A percentile compares a stretch with the other conserved stretches of the same genome.
phyloP scores from a whole-genome alignment of 1,140 invertebrate genomes.

The Coelopa frigida region DNA sequence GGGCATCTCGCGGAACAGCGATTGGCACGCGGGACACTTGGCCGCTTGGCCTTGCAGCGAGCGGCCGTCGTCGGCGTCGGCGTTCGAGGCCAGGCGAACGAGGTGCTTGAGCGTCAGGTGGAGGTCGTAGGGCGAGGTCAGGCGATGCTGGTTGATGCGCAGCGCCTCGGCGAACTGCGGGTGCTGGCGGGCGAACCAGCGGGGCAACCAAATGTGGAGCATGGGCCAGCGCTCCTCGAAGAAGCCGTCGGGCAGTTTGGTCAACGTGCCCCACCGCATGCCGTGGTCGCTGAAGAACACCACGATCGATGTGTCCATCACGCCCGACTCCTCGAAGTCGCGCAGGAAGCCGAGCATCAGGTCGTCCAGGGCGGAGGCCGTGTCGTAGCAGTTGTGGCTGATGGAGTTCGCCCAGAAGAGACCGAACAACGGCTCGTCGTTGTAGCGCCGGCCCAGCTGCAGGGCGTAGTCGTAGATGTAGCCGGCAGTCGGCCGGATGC shows the following conservation, averaged over 20 bases:
- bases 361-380: slow-evolving; percentile 56
- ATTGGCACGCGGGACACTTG: slow-evolving; percentile 54
- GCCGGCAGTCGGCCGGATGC: slow-evolving; percentile 48
- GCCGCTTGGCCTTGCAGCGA: slow-evolving; percentile 6
- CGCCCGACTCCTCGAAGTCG: slow-evolving; percentile 48
- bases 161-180: slow-evolving; percentile 58
- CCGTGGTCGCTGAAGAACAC: slow-evolving; percentile 89
- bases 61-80: not conserved
- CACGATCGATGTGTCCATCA: slow-evolving; percentile 58
- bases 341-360: slow-evolving; percentile 51
- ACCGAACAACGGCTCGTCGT: slow-evolving; percentile 53
- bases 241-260: slow-evolving; percentile 57
- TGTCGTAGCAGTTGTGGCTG: slow-evolving; percentile 65
- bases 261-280: slow-evolving; percentile 69
- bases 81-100: slow-evolving; percentile 24
- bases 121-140: slow-evolving; percentile 74
- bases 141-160: slow-evolving; percentile 56
- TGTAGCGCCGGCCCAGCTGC: slow-evolving; percentile 46
- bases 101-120: slow-evolving; percentile 53
- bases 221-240: slow-evolving; percentile 84
- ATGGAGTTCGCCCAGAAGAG: slow-evolving; percentile 68
- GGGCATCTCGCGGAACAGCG: slow-evolving; percentile 56
- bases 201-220: slow-evolving; percentile 65
- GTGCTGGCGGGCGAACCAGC: slow-evolving; percentile 58
- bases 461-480: slow-evolving; percentile 48